Evolutionary conservation across 2,113 vertebrate genomes (phyloP).

Genomic region (Anolis carolinensis): DNA sequence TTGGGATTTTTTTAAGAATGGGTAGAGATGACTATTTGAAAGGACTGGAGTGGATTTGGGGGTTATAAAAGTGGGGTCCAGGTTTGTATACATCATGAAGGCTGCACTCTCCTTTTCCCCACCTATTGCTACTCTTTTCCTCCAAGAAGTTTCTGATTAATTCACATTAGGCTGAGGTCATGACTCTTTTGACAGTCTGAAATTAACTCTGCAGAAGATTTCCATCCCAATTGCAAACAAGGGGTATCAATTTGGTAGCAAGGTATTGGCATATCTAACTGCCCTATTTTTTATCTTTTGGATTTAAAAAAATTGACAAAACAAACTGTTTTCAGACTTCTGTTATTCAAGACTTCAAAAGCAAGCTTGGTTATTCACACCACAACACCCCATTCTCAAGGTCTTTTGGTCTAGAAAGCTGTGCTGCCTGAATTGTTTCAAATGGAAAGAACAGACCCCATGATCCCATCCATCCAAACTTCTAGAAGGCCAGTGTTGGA

Average conservation of each 20-base stretch:
- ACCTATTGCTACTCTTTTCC: too few relatives aligned
- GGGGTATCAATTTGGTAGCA: background rate
- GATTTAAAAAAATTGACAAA: slow-evolving; percentile 20
- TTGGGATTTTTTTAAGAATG: too few relatives aligned
- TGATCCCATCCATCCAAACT: background rate
- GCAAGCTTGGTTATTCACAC: slow-evolving; percentile 16
- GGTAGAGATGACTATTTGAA: too few relatives aligned
- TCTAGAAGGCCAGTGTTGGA: background rate
- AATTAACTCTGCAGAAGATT: background rate
- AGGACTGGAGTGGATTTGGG: too few relatives aligned
- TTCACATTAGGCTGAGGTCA: background rate
- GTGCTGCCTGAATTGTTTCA: background rate
- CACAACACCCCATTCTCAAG: background rate
- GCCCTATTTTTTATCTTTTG: background rate
- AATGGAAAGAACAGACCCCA: slow-evolving; percentile 12
- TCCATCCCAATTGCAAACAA: background rate
- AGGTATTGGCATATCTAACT: background rate
- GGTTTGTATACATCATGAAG: too few relatives aligned
- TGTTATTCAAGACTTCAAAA: slow-evolving; percentile 33
- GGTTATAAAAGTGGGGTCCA: too few relatives aligned
- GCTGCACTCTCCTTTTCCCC: too few relatives aligned
- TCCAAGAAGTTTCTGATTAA: too few relatives aligned
- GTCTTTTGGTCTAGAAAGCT: slow-evolving; percentile 28
- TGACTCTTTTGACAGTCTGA: background rate
- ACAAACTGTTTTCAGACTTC: slow-evolving; percentile 28